These are phyloP conservation scores for Dryoscopus gambensis DNA, from an alignment of 2,113 vertebrate genomes.

Conservation along the genomic window DNA sequence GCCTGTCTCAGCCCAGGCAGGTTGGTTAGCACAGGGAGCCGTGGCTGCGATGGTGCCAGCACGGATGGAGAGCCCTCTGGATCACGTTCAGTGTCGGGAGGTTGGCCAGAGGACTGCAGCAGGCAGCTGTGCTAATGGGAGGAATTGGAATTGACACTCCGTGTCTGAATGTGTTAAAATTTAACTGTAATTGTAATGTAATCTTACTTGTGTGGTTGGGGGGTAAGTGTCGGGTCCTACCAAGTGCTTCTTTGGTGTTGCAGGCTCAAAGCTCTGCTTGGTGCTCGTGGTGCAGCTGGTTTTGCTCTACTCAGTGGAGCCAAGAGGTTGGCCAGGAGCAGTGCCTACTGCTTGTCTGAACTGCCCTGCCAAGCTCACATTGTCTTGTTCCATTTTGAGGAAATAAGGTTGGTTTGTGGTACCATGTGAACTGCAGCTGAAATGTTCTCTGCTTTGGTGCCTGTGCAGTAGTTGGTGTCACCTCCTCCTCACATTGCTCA, in stretches of 20 bases:
- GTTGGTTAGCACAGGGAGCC: neutral
- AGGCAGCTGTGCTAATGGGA: neutral
- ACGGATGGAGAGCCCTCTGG: neutral
- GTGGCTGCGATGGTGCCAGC: neutral
- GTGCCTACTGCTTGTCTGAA: neutral
- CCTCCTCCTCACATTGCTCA: neutral
- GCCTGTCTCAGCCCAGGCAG: neutral
- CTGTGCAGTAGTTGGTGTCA: neutral
- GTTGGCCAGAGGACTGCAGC: neutral
- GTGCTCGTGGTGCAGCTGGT: neutral
- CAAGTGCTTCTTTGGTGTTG: neutral
- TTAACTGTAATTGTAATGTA: neutral
- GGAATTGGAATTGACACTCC: neutral
- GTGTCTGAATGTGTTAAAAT: neutral
- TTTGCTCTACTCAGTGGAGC: neutral
- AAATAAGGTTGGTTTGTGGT: neutral
- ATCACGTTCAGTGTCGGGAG: rapidly evolving
- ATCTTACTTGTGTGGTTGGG: neutral
- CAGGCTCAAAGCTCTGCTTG: neutral
- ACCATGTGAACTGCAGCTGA: neutral
- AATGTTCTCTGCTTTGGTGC: neutral
- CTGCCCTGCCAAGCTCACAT: neutral
- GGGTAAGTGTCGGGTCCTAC: rapidly evolving
- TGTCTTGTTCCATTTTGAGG: neutral
- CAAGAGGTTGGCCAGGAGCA: neutral